Base-by-base conservation (phyloP, 2,113 vertebrate species). In the Mirza zaza region DNA sequence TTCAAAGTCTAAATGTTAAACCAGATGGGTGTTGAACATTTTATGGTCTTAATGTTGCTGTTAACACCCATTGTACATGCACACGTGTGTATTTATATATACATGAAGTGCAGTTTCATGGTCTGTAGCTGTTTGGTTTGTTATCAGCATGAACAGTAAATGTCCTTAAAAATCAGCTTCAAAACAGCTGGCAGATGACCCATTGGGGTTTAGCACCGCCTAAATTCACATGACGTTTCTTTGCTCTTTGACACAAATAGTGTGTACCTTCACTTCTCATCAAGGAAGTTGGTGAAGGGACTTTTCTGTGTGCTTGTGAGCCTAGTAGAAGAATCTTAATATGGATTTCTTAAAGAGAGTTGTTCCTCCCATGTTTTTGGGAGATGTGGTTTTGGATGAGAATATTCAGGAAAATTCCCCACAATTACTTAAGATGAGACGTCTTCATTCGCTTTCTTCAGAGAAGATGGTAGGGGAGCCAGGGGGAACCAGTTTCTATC, bases 331-430 rank as follows among this genome's bases (percentile, higher is more conserved):
- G 81, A 95, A 88, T 45, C 8, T 82, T 73, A 98, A 97, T 86
- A 99, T 99, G 99, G 99, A 99, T 55, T 99, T 99, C 98, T 98
- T 99, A 70, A 99, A 98, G 98, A 99, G 99, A 98, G 99, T 99
- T 1, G 99, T 99, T 93, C 99, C 99, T 50, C 89, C 98, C 5
- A 97, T 97, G 25, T 97, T 98, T 97, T 99, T 98, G 27, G 99
- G 99, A 95, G 99, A 99, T 59, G 97, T 97, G 13, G 95, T 97
- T 96, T 36, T 94, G 97, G 99, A 99, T 55, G 96, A 93, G 65
- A 25, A 96, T 15, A 76, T 98, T 71, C 98, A 95, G 65, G 99
- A 99, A 34, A 97, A 98, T 1, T 99, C 98, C 21, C 99, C 99
- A 32, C 98, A 98, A 91, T 99, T 99, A 2, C 98, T 99, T 89